Base-by-base conservation (phyloP, 1,140 invertebrate genomes). In the Leptoteleia sp. region DNA sequence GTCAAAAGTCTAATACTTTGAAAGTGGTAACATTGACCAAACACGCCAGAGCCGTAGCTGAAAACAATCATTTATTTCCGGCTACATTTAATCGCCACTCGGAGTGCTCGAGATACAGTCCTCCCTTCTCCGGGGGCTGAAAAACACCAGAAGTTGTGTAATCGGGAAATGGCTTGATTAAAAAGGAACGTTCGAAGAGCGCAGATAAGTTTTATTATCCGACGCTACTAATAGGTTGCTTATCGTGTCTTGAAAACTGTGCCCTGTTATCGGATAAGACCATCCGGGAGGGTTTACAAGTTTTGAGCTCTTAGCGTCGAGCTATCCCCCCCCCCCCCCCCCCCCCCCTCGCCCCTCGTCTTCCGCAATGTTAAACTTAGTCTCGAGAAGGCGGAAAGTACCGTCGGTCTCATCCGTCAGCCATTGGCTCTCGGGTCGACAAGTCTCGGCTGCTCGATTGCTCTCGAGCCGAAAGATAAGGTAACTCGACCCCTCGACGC, bases 371-470 rank as follows among this genome's bases (percentile, higher is more conserved):
- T 64, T 33, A 54, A 42, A 68, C 33, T 68, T 40, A 52, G 31
- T 75, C 62, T 72, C 55, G 67, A 57, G 42, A 72, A 67, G 73
- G 73, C 65, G 59, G 73, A 76, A 77, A 77, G 59, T 57, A 61
- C 35, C 54, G 37, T 47, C 43, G 43, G 38, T 50, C 72, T 38
- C 68, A 80, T 73, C 70, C 73, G 71, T 81, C 79, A 78, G 76
- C 61, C 81, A 73, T 59, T 75, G 76, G 62, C 62, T 78, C 70
- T 78, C 52, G 19, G 43, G 45, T 67, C 78, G 40, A 71, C 73
- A 64, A 79, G 42, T 65, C 78, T 73, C 67, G 37, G 61, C 47
- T 67, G 54, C 67, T 57, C 59, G 59, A 57, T 64, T 64, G 45
- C 59, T 65, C 57, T 70, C 11, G 25, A 68, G 68, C 38, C 52